Evolutionary conservation across 2,888 invertebrate genomes (phyloP).

Genomic region (Phaonia tiefii): DNA sequence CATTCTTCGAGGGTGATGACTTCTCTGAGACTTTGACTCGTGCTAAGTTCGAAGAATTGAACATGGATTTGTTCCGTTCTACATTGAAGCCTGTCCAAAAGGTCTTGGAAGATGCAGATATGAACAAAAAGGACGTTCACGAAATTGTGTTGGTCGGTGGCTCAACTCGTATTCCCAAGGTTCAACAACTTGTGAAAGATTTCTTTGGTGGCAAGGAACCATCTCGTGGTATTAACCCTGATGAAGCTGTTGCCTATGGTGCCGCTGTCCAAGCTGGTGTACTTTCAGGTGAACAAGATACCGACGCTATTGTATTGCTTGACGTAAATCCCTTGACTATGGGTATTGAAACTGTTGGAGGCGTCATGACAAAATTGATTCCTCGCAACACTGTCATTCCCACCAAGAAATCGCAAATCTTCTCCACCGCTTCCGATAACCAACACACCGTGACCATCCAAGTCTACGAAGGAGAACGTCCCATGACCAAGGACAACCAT

Average conservation of each 20-base stretch:
- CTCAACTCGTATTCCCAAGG: constrained; percentile 99
- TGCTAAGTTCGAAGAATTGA: constrained; percentile 99
- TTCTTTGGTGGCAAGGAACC: constrained; percentile 99
- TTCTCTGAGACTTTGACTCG: constrained; percentile 98
- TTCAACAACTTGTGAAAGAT: constrained; percentile 95
- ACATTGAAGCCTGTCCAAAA: constrained; percentile 97
- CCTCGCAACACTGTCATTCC: constrained; percentile 99
- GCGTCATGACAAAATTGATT: constrained; percentile 99
- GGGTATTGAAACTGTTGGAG: constrained; percentile 99
- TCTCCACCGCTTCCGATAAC: constrained; percentile 99
- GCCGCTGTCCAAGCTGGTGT: constrained; percentile 99
- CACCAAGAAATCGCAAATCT: constrained; percentile 99
- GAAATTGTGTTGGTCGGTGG: constrained; percentile 99
- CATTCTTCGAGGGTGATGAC: constrained; percentile 98
- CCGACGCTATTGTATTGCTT: constrained; percentile 96
- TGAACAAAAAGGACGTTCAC: constrained; percentile 98
- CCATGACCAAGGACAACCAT: constrained; percentile 99
- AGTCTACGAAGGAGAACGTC: constrained; percentile 99
- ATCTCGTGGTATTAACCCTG: constrained; percentile 98
- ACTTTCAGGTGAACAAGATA: constrained; percentile 96
- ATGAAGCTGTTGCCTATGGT: constrained; percentile 99
- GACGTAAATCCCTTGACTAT: constrained; percentile 99
- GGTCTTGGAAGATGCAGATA: constrained; percentile 98
- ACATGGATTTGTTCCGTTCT: constrained; percentile 95
- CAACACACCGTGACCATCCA: constrained; percentile 99